These are phyloP conservation scores for Lycocerus yunnanus DNA, from an alignment of 2,888 invertebrate genomes.

Conservation along the genomic window DNA sequence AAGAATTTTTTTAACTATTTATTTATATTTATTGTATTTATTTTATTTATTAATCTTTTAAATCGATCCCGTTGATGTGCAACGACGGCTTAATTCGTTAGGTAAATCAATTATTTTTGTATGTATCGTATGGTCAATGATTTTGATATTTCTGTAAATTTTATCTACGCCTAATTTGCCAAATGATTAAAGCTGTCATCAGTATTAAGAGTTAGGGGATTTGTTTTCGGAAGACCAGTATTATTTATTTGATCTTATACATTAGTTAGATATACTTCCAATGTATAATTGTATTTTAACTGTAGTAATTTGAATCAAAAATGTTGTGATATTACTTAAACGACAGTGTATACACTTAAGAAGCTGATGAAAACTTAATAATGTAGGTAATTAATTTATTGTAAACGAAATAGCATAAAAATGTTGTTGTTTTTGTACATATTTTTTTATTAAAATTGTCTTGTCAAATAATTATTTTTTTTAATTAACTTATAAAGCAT, in stretches of 20 bases:
- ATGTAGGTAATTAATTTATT: background rate
- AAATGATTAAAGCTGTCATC: background rate
- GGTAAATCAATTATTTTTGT: background rate
- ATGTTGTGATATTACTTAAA: background rate
- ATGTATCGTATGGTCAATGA: too few relatives aligned
- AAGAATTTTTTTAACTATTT: background rate
- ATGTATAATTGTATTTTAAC: background rate
- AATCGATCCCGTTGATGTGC: background rate
- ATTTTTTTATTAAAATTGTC: background rate
- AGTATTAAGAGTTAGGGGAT: background rate
- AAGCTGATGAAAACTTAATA: background rate
- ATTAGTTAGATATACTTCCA: background rate
- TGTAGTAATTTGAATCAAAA: background rate
- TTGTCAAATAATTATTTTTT: background rate
- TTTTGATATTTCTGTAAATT: too few relatives aligned
- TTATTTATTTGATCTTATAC: background rate
- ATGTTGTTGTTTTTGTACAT: background rate
- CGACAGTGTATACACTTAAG: background rate
- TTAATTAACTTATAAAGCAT: background rate
- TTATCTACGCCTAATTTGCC: background rate
- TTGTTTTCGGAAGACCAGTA: background rate
- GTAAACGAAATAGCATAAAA: background rate
- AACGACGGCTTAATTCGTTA: background rate
- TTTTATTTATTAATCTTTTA: background rate
- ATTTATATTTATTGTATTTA: background rate